Base-by-base conservation (phyloP, 2,888 invertebrate species). In the Meiosimyza decipiens region DNA sequence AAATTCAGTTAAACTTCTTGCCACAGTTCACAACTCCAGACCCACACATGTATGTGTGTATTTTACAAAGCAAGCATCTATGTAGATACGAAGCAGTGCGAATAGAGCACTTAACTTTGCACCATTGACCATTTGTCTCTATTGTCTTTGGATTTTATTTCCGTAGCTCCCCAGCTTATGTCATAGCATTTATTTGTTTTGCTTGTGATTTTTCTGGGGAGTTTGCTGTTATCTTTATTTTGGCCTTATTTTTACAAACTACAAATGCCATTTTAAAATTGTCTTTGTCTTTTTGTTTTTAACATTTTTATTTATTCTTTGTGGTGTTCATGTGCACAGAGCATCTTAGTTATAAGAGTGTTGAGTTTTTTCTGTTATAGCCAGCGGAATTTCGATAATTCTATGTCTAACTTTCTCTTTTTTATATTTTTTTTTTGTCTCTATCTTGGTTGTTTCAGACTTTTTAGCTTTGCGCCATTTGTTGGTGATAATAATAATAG, bases 131-230 rank as follows among this genome's bases (percentile, higher is more conserved):
- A 54, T 73, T 71, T 71, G 71, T 70, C 67, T 52, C 62, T 64
- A 70, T 72, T 74, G 74, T 72, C 71, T 75, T 70, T 76, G 75
- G 75, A 76, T 73, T 75, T 74, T 54, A 50, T 60, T 64, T 65
- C 59, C 22, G 50, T 22, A 54, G 50, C 47, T 64, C 65, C 60
- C 33, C 3, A 9, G 40, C 9, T 40, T 40, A 9, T 40, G 40
- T 40, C 40, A 40, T 40, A 40, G 40, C 6, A 40, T 40, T 40
- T 40, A 9, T 18, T 18, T n/a, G 57, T 18, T 57, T 28, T 40
- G 1, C 60, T 33, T 60, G 28, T 60, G 57, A 18, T 28, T 18
- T 16, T 18, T 22, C 12, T 16, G 22, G 28, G 9, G 9, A 18
- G 11, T 54, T 54, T n/a, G 28, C 6, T 16, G 3, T 49, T 72